Base-by-base conservation (phyloP, 2,797 vertebrate genomes). In the Sorex maritimensis region DNA sequence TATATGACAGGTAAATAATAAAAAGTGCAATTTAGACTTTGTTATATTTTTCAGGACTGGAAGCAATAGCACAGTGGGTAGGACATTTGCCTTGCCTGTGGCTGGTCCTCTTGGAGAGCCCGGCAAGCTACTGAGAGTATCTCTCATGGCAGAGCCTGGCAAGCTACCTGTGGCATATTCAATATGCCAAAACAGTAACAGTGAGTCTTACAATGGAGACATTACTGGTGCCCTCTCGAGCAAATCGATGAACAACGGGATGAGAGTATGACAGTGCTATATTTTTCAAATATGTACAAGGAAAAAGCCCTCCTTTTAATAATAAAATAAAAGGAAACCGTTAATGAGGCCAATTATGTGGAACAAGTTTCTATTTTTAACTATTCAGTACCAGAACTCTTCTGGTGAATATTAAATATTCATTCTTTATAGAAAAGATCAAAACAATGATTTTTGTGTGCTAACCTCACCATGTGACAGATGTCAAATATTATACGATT, bases 401-500 rank as follows among this genome's bases (percentile, higher is more conserved):
- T 92, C 72, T 91, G 30, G 41, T 80, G 71, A 73, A 95, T 72
- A 87, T 95, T 75, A 91, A 96, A 93, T 58, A 81, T 81, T 80
- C 74, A 44, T 65, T 85, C 10, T 90, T 71, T 72, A 91, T 15
- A 93, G 78, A 73, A 90, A 58, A 81, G 91, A 93, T 26, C 3
- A n/a, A 77, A 95, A 95, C 65, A 67, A 95, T 83, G 86, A 89
- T 96, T 87, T 68, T 30, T 96, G 44, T 19, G 28, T 91, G 71
- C 46, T 94, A 92, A 91, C 34, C 23, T 82, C 61, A 58, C 15
- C 34, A 26, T 30, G 4, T 38, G 94, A 96, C 55, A 44, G 92
- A 95, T 96, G 93, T 93, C 97, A 96, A 95, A 96, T 94, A 81
- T 84, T 86, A 90, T 94, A 93, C 95, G 68, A 82, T 2, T 94